These are phyloP conservation scores for Eurystomus gularis DNA, from an alignment of 2,113 vertebrate species.

Conservation along the genomic window DNA sequence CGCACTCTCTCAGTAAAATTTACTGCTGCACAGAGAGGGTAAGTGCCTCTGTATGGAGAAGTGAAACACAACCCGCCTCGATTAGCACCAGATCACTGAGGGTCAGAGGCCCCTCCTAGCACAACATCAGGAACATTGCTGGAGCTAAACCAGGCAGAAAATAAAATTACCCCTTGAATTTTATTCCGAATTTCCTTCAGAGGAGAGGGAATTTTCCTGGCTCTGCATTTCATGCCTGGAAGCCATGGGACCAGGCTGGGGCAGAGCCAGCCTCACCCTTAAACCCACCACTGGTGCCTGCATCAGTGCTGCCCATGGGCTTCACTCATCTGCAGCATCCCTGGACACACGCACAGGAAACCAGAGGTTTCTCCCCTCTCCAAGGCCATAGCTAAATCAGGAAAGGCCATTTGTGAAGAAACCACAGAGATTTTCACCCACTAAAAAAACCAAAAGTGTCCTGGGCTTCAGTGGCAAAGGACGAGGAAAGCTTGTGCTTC, in stretches of 20 bases:
- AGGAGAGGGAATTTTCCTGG: not conserved
- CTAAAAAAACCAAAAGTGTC: not conserved
- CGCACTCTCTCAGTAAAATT: not conserved
- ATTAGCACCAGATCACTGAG: not conserved
- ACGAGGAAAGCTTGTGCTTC: not conserved
- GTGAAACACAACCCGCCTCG: accelerated
- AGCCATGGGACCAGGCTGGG: not conserved
- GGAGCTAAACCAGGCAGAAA: not conserved
- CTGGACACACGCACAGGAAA: accelerated
- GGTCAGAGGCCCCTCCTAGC: not conserved
- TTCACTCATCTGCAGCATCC: not conserved
- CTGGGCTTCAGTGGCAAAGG: not conserved
- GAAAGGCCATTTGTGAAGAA: not conserved
- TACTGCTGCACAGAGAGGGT: not conserved
- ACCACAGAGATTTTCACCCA: not conserved
- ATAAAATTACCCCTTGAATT: not conserved
- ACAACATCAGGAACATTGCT: not conserved
- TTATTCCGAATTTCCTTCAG: not conserved
- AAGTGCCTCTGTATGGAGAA: not conserved
- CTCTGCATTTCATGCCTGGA: not conserved
- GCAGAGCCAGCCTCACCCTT: not conserved
- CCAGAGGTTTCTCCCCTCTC: not conserved
- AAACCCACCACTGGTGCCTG: no score
- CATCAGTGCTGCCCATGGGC: not conserved
- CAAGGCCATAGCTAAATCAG: not conserved